These are phyloP conservation scores for Threskiornis aethiopicus DNA, from an alignment of 2,797 vertebrate genomes.

Conservation along the genomic window DNA sequence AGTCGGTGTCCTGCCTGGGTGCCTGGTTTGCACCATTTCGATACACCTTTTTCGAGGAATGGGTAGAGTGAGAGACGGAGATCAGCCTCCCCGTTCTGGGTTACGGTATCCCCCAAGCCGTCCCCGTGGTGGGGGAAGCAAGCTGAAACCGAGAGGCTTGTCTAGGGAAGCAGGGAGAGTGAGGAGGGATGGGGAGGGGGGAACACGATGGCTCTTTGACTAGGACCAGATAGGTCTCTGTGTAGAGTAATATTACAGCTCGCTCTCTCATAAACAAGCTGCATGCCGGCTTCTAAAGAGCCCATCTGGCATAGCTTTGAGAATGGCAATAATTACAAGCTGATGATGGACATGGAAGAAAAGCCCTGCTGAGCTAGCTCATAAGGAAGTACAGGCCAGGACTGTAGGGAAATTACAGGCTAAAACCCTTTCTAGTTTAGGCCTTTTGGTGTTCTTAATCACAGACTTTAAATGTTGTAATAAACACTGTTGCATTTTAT, in stretches of 20 bases:
- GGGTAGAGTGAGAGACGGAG: neutral
- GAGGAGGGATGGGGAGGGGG: conserved; percentile 1
- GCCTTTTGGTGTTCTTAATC: conserved; percentile 84
- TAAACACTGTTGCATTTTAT: conserved; percentile 83
- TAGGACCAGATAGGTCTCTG: conserved; percentile 76
- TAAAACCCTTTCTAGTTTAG: conserved; percentile 82
- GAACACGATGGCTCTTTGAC: conserved; percentile 70
- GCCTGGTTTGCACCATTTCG: neutral
- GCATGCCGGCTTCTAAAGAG: conserved; percentile 80
- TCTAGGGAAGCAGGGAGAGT: conserved; percentile 17
- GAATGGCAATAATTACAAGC: conserved; percentile 86
- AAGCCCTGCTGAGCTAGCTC: conserved; percentile 79
- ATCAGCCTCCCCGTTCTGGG: neutral
- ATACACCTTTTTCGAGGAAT: neutral
- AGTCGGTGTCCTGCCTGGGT: neutral
- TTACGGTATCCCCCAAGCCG: neutral
- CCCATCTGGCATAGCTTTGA: conserved; percentile 84
- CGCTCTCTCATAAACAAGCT: conserved; percentile 77
- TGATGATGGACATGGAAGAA: conserved; percentile 82
- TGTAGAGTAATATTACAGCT: conserved; percentile 78
- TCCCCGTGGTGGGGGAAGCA: neutral
- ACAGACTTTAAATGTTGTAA: conserved; percentile 84
- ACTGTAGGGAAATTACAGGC: conserved; percentile 83
- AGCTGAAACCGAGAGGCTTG: neutral
- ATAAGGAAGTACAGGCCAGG: conserved; percentile 81